phyloP scores from a whole-genome alignment of 2,113 vertebrate genomes.

The Vidua macroura region DNA sequence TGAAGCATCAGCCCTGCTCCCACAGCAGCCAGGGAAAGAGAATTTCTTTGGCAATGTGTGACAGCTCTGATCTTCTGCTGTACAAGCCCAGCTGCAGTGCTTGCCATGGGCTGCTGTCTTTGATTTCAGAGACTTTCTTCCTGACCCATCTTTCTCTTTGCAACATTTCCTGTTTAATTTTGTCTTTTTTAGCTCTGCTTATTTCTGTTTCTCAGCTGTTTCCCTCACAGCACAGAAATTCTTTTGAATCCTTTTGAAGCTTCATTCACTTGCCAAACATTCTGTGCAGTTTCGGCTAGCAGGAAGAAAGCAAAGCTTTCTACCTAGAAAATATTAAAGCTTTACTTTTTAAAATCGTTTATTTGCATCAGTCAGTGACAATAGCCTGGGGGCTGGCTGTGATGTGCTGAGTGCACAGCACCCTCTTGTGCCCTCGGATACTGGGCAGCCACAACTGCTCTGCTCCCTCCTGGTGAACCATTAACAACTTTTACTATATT shows the following conservation, averaged over 20 bases:
- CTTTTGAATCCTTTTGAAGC: background rate
- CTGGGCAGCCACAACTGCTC: background rate
- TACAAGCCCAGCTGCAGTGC: background rate
- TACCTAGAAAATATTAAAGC: background rate
- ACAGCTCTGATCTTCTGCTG: background rate
- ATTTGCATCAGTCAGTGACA: background rate
- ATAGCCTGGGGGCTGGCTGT: background rate
- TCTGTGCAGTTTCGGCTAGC: background rate
- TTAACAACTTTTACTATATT: background rate
- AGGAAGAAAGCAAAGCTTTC: background rate
- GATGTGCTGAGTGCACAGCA: constrained; percentile 27
- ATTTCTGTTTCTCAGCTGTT: background rate
- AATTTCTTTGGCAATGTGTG: fast-evolving
- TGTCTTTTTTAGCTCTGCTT: background rate
- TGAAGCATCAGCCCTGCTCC: background rate
- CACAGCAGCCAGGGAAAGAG: background rate
- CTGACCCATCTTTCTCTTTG: background rate
- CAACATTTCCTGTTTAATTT: background rate
- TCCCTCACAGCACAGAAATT: background rate
- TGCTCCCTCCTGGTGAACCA: background rate
- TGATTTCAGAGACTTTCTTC: background rate
- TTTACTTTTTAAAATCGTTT: background rate
- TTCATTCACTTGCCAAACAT: background rate
- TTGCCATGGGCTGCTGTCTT: background rate
- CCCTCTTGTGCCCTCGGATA: constrained; percentile 46